Base-by-base conservation (phyloP, 2,888 invertebrate genomes). In the Agrochola litura region DNA sequence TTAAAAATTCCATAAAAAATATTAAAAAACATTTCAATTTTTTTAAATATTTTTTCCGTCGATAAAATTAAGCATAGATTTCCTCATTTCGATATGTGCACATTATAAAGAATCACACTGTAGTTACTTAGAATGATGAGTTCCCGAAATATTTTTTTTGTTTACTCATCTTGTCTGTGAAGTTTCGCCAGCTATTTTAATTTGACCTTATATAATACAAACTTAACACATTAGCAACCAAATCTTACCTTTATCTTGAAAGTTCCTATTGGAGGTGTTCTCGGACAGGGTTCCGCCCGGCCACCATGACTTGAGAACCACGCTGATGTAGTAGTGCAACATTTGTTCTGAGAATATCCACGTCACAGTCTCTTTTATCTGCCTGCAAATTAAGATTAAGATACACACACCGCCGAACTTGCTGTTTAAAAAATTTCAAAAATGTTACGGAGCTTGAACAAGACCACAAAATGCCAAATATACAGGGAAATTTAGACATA, bases 301-400 rank as follows among this genome's bases (percentile, higher is more conserved):
- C 99, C 99, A 99, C 97, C 99, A 98, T 2, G 98, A 98, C 93
- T 99, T 99, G 75, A 98, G 97, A 81, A 99, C 97, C 49, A 98
- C 97, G 77, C 98, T 98, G 67, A 98, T 98, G 93, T 99, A 99
- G 93, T 98, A 98, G 91, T 99, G 98, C 78, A 99, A 93, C 99
- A 99, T 99, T 82, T 98, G 98, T 93, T 99, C 99, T 19, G 98
- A 99, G 91, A 98, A 98, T 88, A 98, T 95, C 98, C 98, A 99
- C 49, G 98, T 97, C 71, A 99, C 98, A 0, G 98, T 98, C 90
- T 99, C 99, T 86, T 98, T 97, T 73, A 99, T 98, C 97, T 99
- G 99, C 85, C 99, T 98, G 92, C 43, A 94, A 94, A 86, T 8
- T 14, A 60, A 22, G 0, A 60, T 63, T 6, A 52, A n/a, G 16